These are phyloP conservation scores for Hoplodrina blanda DNA, from an alignment of 2,888 invertebrate species.

Conservation along the genomic window DNA sequence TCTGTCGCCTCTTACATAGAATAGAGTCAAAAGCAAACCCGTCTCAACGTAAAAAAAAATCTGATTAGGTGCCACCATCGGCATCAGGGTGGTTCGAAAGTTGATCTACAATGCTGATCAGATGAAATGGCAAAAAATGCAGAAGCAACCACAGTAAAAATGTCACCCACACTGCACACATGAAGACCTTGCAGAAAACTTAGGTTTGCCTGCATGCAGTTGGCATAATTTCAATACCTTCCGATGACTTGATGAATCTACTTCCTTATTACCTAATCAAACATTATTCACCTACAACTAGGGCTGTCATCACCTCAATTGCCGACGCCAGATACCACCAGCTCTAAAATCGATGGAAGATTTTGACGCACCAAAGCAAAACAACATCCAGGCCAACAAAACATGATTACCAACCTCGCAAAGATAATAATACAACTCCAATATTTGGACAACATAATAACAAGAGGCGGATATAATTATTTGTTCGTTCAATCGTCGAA, in stretches of 20 bases:
- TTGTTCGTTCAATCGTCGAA: slow-evolving; percentile 33
- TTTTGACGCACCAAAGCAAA: not conserved
- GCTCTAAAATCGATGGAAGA: not conserved
- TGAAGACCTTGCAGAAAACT: not conserved
- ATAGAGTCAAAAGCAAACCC: no score
- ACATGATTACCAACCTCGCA: slow-evolving; percentile 12
- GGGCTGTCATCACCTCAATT: no score
- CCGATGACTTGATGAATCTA: not conserved
- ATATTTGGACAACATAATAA: slow-evolving; percentile 35
- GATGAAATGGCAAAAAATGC: not conserved
- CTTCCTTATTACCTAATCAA: not conserved
- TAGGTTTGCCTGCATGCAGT: not conserved
- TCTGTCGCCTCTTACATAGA: no score
- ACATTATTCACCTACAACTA: not conserved
- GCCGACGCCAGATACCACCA: no score
- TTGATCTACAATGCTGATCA: no score
- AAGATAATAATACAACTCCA: slow-evolving; percentile 32
- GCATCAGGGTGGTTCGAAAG: no score
- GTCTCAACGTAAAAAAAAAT: no score
- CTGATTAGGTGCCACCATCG: no score
- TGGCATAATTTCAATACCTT: slow-evolving; percentile 1
- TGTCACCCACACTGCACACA: not conserved
- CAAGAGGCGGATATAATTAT: slow-evolving; percentile 30
- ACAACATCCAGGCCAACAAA: not conserved
- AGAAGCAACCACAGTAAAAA: not conserved